Conservation (phyloP, 37 sponge, comb jelly and placozoan species). For the Eunapius fragilis region DNA sequence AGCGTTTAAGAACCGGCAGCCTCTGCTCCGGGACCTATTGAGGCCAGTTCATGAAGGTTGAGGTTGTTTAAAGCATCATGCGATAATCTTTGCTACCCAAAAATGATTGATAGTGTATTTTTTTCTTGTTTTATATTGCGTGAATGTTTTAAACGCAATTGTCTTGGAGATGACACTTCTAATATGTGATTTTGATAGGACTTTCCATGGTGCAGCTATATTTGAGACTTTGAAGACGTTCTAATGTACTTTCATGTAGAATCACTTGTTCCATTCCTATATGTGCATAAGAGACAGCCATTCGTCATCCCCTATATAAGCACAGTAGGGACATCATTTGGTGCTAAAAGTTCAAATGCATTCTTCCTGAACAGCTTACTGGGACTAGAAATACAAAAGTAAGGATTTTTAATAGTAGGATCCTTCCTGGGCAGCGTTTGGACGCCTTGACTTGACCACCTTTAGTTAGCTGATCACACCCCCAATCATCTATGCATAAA, state of each 20-base stretch:
- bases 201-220: constrained; percentile 11
- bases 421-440: constrained; percentile 41
- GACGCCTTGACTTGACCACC: constrained; percentile 41
- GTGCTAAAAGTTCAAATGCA: constrained; percentile 48
- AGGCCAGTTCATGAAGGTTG: constrained; percentile 60
- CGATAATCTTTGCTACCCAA: constrained; percentile 21
- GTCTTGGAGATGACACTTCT: not conserved
- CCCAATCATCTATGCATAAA: constrained; percentile 35
- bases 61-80: constrained; percentile 55
- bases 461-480: constrained; percentile 45
- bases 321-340: constrained; percentile 17
- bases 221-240: constrained; percentile 9
- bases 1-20: too few relatives aligned
- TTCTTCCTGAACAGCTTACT: constrained; percentile 37
- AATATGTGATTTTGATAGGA: constrained; percentile 15
- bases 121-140: constrained; percentile 27
- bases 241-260: constrained; percentile 4
- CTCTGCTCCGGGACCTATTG: too few relatives aligned
- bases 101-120: constrained; percentile 16
- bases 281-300: constrained; percentile 37
- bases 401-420: constrained; percentile 46
- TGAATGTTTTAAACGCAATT: constrained; percentile 1
- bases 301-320: constrained; percentile 41
- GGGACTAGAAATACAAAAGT: constrained; percentile 46
- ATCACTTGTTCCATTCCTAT: constrained; percentile 19